Evolutionary conservation across 2,888 invertebrate genomes (phyloP).

Genomic region (Mythimna lalbum): DNA sequence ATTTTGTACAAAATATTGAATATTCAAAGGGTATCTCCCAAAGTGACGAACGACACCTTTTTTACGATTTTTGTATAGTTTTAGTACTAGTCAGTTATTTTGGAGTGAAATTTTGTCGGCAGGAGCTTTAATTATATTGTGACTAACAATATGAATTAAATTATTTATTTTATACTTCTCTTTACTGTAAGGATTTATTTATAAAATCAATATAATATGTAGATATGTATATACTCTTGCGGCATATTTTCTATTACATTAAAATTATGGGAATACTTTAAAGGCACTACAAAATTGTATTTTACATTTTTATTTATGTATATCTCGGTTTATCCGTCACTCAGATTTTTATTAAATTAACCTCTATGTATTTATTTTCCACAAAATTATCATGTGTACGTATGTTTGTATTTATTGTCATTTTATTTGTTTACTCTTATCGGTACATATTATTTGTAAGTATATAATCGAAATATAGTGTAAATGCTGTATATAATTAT

Average conservation of each 20-base stretch:
- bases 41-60: conserved; percentile 59
- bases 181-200: conserved; percentile 1
- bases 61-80: conserved; percentile 67
- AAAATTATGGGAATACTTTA: background rate
- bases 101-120: conserved; percentile 42
- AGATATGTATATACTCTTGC: background rate
- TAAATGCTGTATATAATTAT: background rate
- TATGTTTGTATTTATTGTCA: background rate
- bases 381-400: background rate
- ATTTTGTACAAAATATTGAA: conserved; percentile 64
- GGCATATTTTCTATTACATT: background rate
- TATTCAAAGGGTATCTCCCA: conserved; percentile 40
- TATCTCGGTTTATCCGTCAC: background rate
- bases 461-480: background rate
- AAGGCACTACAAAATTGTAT: background rate
- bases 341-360: background rate
- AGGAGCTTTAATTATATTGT: conserved; percentile 67
- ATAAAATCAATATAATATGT: background rate
- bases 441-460: conserved; percentile 9
- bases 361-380: background rate
- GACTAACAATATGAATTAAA: conserved; percentile 47
- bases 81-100: conserved; percentile 81
- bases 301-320: background rate
- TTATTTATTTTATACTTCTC: conserved; percentile 53
- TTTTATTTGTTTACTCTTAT: conserved; percentile 23